These are phyloP conservation scores for Tauraco erythrolophus DNA, from an alignment of 2,113 vertebrate species.

Conservation along the genomic window DNA sequence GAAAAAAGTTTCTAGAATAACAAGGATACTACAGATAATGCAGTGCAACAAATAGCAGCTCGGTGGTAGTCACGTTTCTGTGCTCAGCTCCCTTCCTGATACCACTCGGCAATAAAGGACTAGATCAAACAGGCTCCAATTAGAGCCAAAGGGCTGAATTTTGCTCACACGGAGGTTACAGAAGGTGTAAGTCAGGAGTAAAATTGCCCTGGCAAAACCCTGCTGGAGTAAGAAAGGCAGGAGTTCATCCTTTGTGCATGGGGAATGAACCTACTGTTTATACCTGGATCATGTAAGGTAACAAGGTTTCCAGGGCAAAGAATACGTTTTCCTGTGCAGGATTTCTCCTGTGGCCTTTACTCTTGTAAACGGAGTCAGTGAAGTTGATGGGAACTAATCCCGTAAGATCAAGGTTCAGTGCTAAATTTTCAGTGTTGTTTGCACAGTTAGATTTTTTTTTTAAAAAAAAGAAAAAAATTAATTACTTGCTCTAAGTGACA, in stretches of 20 bases:
- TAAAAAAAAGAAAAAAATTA: not conserved
- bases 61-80: slow-evolving; percentile 37
- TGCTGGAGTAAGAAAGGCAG: not conserved
- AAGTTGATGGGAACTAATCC: not conserved
- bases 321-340: not conserved
- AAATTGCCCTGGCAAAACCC: not conserved
- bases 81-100: slow-evolving; percentile 46
- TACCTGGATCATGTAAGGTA: not conserved
- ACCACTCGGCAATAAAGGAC: slow-evolving; percentile 37
- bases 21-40: slow-evolving; percentile 54
- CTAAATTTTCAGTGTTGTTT: not conserved
- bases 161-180: slow-evolving; percentile 5
- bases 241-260: not conserved
- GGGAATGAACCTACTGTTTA: not conserved
- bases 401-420: not conserved
- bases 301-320: slow-evolving; percentile 4
- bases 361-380: not conserved
- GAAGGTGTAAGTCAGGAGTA: not conserved
- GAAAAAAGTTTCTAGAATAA: slow-evolving; percentile 46
- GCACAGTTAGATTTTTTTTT: not conserved
- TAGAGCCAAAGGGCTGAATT: slow-evolving; percentile 37
- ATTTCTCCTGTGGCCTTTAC: slow-evolving; percentile 13
- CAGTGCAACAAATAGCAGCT: slow-evolving; percentile 65
- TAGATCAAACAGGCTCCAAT: slow-evolving; percentile 36
- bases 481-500: not conserved